phyloP scores from a whole-genome alignment of 2,797 vertebrate species.

The Orientallactaga sibirica region DNA sequence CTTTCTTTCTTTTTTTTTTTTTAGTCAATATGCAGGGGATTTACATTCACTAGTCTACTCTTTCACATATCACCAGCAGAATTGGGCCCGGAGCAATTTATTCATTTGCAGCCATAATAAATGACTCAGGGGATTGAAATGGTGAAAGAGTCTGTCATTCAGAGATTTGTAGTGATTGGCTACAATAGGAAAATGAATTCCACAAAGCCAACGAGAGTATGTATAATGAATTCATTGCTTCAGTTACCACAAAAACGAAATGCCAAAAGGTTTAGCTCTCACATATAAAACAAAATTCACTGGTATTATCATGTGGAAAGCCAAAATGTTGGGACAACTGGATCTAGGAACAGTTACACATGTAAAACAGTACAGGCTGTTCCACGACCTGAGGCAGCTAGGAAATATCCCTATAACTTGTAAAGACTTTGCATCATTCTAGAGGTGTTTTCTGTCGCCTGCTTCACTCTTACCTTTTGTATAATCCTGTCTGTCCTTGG shows the following conservation, averaged over 20 bases:
- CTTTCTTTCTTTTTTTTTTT: not conserved
- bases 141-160: constrained; percentile 75
- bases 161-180: constrained; percentile 76
- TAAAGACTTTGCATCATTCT: not conserved
- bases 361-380: not conserved
- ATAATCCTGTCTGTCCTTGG: not conserved
- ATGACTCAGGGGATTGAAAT: constrained; percentile 75
- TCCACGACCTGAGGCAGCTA: not conserved
- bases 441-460: not conserved
- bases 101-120: constrained; percentile 79
- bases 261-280: constrained; percentile 65
- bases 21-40: constrained; percentile 60
- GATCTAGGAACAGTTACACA: not conserved
- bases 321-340: constrained; percentile 6
- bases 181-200: constrained; percentile 78
- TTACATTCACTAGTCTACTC: constrained; percentile 69
- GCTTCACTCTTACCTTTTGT: not conserved
- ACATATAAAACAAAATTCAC: constrained; percentile 59
- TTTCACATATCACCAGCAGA: constrained; percentile 66
- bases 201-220: constrained; percentile 67
- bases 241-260: constrained; percentile 70
- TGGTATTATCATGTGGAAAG: constrained; percentile 16
- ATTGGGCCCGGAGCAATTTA: constrained; percentile 77
- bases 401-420: not conserved
- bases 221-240: constrained; percentile 75